phyloP scores from a whole-genome alignment of 2,888 invertebrate species.

The Xylota segnis region DNA sequence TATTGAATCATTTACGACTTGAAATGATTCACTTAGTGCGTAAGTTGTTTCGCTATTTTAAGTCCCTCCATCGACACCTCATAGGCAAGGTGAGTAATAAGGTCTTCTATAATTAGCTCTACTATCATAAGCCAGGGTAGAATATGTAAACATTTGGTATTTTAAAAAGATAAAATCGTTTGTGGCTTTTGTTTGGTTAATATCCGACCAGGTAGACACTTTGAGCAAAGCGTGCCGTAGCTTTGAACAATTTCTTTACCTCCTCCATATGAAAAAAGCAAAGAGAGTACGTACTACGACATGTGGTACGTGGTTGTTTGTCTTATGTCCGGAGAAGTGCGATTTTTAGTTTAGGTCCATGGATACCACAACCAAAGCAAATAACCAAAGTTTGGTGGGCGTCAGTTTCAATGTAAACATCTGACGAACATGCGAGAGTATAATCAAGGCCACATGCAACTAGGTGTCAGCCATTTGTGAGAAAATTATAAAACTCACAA shows the following conservation, averaged over 20 bases:
- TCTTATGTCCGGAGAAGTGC: not conserved
- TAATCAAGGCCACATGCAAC: too few species aligned
- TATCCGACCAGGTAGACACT: not conserved
- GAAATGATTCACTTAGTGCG: not conserved
- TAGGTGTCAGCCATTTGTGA: too few species aligned
- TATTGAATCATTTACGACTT: not conserved
- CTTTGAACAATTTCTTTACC: not conserved
- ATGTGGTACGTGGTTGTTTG: not conserved
- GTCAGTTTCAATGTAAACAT: too few species aligned
- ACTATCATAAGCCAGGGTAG: conserved; percentile 6
- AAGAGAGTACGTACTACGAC: not conserved
- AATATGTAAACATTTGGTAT: conserved; percentile 14
- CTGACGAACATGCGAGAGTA: too few species aligned
- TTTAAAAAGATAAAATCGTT: conserved; percentile 19
- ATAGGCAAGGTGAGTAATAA: not conserved
- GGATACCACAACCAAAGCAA: too few species aligned
- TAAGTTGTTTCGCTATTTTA: not conserved
- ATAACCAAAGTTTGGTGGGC: too few species aligned
- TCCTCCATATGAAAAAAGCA: not conserved
- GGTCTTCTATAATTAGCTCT: conserved; percentile 12
- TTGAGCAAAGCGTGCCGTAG: conserved; percentile 6
- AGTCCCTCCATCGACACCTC: not conserved
- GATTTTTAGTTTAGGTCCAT: not conserved
- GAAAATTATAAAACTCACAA: too few species aligned
- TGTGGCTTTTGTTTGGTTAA: conserved; percentile 6